Base-by-base conservation (phyloP, 1,140 invertebrate species). In the Cyrtorhinus lividipennis region DNA sequence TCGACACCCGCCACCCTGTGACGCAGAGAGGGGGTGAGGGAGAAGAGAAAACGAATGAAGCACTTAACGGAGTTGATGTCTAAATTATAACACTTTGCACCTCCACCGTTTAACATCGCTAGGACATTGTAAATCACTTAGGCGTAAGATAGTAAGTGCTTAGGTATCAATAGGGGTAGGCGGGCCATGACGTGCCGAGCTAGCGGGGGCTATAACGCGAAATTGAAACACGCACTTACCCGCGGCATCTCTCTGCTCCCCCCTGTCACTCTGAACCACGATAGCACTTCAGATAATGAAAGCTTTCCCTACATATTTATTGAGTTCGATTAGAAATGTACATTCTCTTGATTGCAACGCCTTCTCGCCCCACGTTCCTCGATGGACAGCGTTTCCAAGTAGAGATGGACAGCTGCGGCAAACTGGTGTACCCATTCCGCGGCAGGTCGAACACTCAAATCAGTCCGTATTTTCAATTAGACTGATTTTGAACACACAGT, bases 221-320 rank as follows among this genome's bases (percentile, higher is more conserved):
- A 53, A 53, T 53, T 53, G 48, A 53, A 53, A 53, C 48, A 53
- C 48, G 48, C 48, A 65, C 62, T 65, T 65, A 44, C 30, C 10
- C 10, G 12, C 48, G 12, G 5, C 48, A 10, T 20, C 48, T 20
- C 63, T 22, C 27, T 27, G 38, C 64, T 26, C 27, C 22, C 45
- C 38, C 30, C 13, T 56, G 24, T 20, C 24, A 12, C 24, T 27
- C 38, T 44, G 8, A 10, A 44, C 48, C 20, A 10, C 48, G 48
- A 53, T 53, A 22, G 48, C 48, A 53, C 48, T 53, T 20, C 48
- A 53, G 48, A 53, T 53, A 53, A 53, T 53, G 48, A 53, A 53
- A 53, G 12, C 48, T 53, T 53, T 53, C 18, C 20, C 48, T 10
- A 15, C 59, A 25, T 65, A 60, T 62, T 62, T 65, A 61, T 65